phyloP scores from a whole-genome alignment of 2,888 invertebrate species.

The Pecten maximus region DNA sequence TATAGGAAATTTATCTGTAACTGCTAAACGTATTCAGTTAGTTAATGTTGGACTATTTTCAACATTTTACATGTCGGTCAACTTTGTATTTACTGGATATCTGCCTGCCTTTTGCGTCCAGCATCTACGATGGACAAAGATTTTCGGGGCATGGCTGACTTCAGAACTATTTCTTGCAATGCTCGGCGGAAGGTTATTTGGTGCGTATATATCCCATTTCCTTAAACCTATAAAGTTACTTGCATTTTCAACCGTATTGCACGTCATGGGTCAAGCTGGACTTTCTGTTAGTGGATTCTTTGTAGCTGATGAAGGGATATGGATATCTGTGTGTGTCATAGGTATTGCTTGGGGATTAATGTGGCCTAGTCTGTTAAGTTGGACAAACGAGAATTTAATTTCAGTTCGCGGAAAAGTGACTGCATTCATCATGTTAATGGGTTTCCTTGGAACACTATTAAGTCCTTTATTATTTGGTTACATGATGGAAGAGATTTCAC shows the following conservation, averaged over 20 bases:
- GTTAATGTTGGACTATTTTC: neutral
- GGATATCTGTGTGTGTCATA: neutral
- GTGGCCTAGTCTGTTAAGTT: neutral
- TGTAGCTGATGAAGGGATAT: neutral
- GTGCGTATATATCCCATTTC: neutral
- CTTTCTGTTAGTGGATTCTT: neutral
- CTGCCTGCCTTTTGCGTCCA: neutral
- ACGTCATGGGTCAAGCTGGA: neutral
- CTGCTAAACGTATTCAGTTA: neutral
- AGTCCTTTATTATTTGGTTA: neutral
- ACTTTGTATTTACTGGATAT: slow-evolving; percentile 7
- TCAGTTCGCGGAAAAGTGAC: neutral
- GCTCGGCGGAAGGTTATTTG: neutral
- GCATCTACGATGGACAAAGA: neutral
- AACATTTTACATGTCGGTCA: neutral
- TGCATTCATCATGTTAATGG: neutral
- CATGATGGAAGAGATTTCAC: neutral
- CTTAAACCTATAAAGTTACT: neutral
- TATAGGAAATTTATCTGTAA: neutral
- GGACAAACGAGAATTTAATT: neutral
- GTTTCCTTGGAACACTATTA: neutral
- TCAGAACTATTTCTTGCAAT: neutral
- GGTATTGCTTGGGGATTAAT: neutral
- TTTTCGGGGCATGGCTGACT: neutral
- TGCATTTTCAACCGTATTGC: neutral